phyloP scores from a whole-genome alignment of 1,140 invertebrate genomes.

The Olivierus martensii region DNA sequence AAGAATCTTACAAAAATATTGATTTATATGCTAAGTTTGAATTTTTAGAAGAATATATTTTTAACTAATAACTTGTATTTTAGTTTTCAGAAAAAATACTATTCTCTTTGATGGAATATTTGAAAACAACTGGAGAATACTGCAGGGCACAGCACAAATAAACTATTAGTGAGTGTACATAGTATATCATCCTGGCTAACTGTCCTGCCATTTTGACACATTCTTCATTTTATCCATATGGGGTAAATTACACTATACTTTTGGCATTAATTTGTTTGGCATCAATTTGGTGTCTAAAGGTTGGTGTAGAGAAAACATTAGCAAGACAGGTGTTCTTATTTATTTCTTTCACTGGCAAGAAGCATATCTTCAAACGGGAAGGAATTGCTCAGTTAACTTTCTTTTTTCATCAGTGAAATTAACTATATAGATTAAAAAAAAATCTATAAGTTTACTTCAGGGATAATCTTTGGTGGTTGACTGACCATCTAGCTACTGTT shows the following conservation, averaged over 20 bases:
- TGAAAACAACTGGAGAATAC: conserved; percentile 78
- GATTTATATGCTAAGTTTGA: too few species aligned
- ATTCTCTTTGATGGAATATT: conserved; percentile 17
- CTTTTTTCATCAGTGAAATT: background rate
- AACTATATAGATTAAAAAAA: conserved; percentile 1
- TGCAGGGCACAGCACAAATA: conserved; percentile 95
- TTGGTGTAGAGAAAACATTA: background rate
- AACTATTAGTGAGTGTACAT: conserved; percentile 28
- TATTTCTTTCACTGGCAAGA: background rate
- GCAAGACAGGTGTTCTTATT: background rate
- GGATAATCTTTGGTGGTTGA: background rate
- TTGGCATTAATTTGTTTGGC: conserved; percentile 3
- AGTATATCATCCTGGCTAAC: conserved; percentile 5
- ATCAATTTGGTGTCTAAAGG: conserved; percentile 4
- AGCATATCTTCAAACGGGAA: background rate
- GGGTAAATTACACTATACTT: conserved; percentile 15
- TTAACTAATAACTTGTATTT: conserved; percentile 1
- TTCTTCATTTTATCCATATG: conserved; percentile 10
- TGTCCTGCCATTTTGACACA: conserved; percentile 1
- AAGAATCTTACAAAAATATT: too few species aligned
- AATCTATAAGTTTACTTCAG: background rate
- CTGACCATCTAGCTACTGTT: background rate
- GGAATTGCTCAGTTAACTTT: background rate
- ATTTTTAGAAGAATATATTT: too few species aligned
- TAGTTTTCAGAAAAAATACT: conserved; percentile 9